Evolutionary conservation across 2,888 invertebrate species (phyloP).

Genomic region (Eristalinus aeneus): DNA sequence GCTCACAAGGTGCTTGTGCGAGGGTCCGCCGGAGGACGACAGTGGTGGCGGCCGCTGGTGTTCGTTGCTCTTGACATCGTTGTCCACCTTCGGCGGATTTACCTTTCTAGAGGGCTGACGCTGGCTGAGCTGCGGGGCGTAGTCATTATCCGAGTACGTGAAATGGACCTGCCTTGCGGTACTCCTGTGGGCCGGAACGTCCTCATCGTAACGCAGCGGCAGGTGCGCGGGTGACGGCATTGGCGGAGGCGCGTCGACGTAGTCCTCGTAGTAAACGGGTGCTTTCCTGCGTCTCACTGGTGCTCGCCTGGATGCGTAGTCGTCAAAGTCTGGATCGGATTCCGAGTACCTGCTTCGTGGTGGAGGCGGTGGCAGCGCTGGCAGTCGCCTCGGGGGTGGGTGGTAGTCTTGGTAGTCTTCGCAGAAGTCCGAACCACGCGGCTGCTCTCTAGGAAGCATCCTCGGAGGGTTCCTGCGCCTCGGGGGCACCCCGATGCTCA

Average conservation of each 20-base stretch:
- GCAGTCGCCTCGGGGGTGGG: conserved; percentile 23
- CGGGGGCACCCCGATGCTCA: conserved; percentile 41
- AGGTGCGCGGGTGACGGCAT: neutral
- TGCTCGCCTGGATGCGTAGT: conserved; percentile 33
- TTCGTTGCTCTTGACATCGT: conserved; percentile 49
- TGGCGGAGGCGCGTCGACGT: conserved; percentile 1
- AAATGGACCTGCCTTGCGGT: conserved; percentile 53
- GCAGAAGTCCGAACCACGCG: conserved; percentile 29
- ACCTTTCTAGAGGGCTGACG: conserved; percentile 17
- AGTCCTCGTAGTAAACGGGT: conserved; percentile 12
- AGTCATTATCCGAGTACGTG: conserved; percentile 27
- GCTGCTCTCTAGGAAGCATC: neutral
- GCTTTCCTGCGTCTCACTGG: neutral
- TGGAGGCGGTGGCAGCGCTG: conserved; percentile 25
- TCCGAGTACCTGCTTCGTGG: conserved; percentile 38
- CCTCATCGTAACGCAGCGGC: neutral
- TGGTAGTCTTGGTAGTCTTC: conserved; percentile 50
- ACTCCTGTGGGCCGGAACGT: neutral
- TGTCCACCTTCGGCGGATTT: conserved; percentile 55
- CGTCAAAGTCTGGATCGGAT: conserved; percentile 55
- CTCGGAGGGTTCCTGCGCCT: conserved; percentile 32
- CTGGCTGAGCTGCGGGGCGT: conserved; percentile 1
- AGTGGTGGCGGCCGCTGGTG: conserved; percentile 10
- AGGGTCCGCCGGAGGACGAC: conserved; percentile 1
- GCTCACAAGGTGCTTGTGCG: conserved; percentile 78